These are phyloP conservation scores for Brachycybe producta DNA, from an alignment of 2,888 invertebrate species.

Conservation along the genomic window DNA sequence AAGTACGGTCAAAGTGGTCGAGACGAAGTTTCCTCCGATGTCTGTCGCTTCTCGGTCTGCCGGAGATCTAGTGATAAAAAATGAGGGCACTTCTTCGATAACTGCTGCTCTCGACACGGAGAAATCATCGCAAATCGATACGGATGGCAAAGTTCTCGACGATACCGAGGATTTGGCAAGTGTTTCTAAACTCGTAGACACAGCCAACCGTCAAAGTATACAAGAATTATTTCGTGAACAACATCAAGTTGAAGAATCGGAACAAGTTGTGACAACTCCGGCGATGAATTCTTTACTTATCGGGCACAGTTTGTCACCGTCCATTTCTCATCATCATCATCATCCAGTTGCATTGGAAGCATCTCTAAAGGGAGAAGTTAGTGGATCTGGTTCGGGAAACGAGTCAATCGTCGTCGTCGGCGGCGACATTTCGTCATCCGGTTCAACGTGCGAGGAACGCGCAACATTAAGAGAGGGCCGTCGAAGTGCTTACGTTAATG, in stretches of 20 bases:
- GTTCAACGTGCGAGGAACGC: background rate
- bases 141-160: too few relatives aligned
- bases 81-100: too few relatives aligned
- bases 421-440: background rate
- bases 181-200: conserved; percentile 58
- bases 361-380: conserved; percentile 1
- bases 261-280: conserved; percentile 31
- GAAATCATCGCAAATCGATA: too few relatives aligned
- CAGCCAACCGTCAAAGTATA: conserved; percentile 53
- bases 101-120: too few relatives aligned
- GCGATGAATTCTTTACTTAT: conserved; percentile 3
- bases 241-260: conserved; percentile 31
- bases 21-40: conserved; percentile 1
- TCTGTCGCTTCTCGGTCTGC: background rate
- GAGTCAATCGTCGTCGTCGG: background rate
- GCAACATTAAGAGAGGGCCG: conserved; percentile 21
- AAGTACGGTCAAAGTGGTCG: background rate
- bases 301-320: background rate
- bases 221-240: conserved; percentile 45
- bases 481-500: conserved; percentile 80
- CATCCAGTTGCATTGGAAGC: too few relatives aligned
- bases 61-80: too few relatives aligned
- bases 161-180: conserved; percentile 45
- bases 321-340: too few relatives aligned
- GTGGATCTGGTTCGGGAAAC: background rate